A percentile compares a stretch with the other conserved stretches of the same genome.
These are phyloP conservation scores for Margaritifera margaritifera DNA, from an alignment of 2,888 invertebrate genomes.

Conservation along the genomic window DNA sequence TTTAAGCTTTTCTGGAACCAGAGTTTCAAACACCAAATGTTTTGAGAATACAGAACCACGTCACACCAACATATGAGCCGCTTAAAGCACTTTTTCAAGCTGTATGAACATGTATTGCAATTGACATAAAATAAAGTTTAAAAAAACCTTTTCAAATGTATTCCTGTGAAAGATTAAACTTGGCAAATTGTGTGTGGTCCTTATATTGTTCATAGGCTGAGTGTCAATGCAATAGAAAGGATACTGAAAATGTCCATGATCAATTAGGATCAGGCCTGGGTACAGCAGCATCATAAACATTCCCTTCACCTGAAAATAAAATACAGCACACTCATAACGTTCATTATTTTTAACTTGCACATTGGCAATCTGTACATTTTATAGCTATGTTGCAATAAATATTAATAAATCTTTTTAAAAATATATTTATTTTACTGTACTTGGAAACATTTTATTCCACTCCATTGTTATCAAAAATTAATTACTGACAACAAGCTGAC, in stretches of 20 bases:
- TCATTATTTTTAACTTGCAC: neutral
- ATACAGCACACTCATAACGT: constrained; percentile 15
- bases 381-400: too few species aligned
- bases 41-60: too few species aligned
- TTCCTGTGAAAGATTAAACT: neutral
- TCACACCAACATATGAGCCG: too few species aligned
- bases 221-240: constrained; percentile 44
- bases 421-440: too few species aligned
- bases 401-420: too few species aligned
- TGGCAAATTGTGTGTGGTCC: neutral
- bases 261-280: constrained; percentile 94
- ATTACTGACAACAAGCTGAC: too few species aligned
- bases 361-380: neutral
- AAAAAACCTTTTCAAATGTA: neutral
- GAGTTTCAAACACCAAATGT: too few species aligned
- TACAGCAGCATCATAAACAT: constrained; percentile 78
- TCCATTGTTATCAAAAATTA: too few species aligned
- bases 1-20: too few species aligned
- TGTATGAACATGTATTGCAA: neutral
- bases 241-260: constrained; percentile 98
- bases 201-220: neutral
- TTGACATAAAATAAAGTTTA: neutral
- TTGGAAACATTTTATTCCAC: too few species aligned
- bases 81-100: too few species aligned
- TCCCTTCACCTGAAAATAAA: constrained; percentile 46